Percentiles rank a stretch among this genome's conserved stretches.
These are phyloP conservation scores for Sarcophaga variegata DNA, from an alignment of 2,888 invertebrate genomes.

Conservation along the genomic window DNA sequence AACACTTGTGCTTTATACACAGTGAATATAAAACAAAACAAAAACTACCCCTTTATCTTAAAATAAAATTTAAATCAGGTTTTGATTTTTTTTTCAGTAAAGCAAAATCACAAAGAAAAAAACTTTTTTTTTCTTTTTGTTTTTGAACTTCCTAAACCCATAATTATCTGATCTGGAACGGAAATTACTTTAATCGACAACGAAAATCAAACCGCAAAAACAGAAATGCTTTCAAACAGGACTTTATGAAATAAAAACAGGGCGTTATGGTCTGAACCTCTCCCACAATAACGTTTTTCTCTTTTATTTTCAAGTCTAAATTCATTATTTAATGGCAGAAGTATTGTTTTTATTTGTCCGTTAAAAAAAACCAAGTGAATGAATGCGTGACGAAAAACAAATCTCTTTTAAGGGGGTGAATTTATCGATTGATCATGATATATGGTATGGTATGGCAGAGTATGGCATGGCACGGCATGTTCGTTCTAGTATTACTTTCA, in stretches of 20 bases:
- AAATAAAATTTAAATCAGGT: slow-evolving; percentile 40
- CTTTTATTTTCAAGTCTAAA: not conserved
- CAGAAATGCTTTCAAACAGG: slow-evolving; percentile 16
- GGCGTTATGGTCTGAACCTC: slow-evolving; percentile 53
- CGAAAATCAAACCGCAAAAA: slow-evolving; percentile 56
- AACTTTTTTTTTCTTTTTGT: not conserved
- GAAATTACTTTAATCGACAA: slow-evolving; percentile 63
- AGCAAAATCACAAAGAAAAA: too few relatives aligned
- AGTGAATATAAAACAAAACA: slow-evolving; percentile 12
- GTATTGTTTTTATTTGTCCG: slow-evolving; percentile 52
- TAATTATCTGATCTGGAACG: slow-evolving; percentile 65
- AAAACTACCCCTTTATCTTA: slow-evolving; percentile 58
- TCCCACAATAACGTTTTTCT: slow-evolving; percentile 36
- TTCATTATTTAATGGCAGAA: not conserved
- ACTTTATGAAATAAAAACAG: slow-evolving; percentile 40
- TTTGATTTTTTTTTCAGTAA: slow-evolving; percentile 44
- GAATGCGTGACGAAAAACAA: slow-evolving; percentile 57
- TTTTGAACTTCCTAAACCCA: slow-evolving; percentile 7
- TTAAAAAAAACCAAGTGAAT: slow-evolving; percentile 45
- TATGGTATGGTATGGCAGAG: not conserved
- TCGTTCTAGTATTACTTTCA: not conserved
- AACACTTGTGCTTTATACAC: slow-evolving; percentile 64
- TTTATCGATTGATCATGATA: slow-evolving; percentile 51
- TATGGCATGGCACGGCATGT: slow-evolving; percentile 8
- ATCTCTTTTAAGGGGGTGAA: slow-evolving; percentile 57